phyloP scores from a whole-genome alignment of 1,140 invertebrate genomes.

The Tetramorium parvispinum region DNA sequence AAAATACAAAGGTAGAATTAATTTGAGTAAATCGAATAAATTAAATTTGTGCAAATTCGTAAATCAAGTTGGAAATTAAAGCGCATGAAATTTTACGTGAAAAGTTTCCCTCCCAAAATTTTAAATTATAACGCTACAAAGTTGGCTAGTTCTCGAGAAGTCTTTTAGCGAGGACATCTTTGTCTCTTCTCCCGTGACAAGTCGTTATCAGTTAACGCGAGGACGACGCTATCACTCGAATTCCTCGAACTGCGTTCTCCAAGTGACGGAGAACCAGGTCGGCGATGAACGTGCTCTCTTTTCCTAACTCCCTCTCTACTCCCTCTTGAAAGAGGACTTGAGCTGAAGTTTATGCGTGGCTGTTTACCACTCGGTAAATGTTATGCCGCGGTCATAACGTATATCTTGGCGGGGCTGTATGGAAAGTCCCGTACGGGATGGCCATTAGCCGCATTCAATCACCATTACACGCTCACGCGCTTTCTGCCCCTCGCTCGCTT shows the following conservation, averaged over 20 bases:
- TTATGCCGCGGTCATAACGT: slow-evolving; percentile 71
- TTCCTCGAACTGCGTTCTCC: not conserved
- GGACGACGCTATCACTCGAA: not conserved
- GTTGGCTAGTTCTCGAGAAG: not conserved
- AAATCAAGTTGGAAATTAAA: not conserved
- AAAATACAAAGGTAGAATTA: too few relatives aligned
- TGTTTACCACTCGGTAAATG: slow-evolving; percentile 73
- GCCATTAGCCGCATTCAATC: slow-evolving; percentile 76
- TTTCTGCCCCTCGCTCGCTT: slow-evolving; percentile 66
- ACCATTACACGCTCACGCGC: slow-evolving; percentile 74
- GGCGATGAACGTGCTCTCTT: not conserved
- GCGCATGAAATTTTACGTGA: not conserved
- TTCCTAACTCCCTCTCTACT: not conserved
- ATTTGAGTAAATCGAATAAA: too few relatives aligned
- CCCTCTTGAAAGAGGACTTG: slow-evolving; percentile 3
- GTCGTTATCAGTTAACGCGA: slow-evolving; percentile 30
- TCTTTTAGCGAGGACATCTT: not conserved
- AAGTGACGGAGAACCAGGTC: not conserved
- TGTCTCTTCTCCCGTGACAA: not conserved
- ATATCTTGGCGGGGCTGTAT: slow-evolving; percentile 64
- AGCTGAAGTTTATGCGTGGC: slow-evolving; percentile 61
- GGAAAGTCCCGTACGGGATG: slow-evolving; percentile 66
- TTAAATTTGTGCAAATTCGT: not conserved
- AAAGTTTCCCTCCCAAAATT: not conserved
- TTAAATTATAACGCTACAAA: not conserved